Percentiles rank a stretch among this genome's conserved stretches.
phyloP scores from a whole-genome alignment of 2,888 invertebrate species.

The Troglohyphantes excavatus region DNA sequence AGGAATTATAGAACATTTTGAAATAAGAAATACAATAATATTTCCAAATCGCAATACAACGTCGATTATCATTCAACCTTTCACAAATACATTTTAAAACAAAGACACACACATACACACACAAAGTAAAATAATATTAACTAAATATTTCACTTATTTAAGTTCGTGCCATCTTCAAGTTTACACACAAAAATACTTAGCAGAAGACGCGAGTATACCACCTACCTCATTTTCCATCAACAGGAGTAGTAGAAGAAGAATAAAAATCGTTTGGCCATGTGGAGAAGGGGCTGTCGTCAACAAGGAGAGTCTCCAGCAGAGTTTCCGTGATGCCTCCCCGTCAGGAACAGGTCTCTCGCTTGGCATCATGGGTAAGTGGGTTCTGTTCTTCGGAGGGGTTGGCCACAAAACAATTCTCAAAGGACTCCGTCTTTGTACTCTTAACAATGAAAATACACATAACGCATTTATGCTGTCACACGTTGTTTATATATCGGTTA shows the following conservation, averaged over 20 bases:
- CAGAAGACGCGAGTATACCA: not conserved
- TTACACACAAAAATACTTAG: not conserved
- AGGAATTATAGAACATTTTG: no score
- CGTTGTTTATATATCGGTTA: no score
- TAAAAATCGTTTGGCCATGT: constrained; percentile 38
- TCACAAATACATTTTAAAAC: no score
- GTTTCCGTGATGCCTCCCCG: constrained; percentile 55
- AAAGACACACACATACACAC: no score
- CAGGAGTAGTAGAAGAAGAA: not conserved
- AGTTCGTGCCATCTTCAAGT: not conserved
- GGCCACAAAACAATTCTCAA: constrained; percentile 17
- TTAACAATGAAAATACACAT: no score
- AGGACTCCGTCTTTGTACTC: no score
- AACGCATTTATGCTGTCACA: no score
- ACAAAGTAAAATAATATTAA: not conserved
- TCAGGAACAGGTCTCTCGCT: constrained; percentile 58
- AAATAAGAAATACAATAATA: no score
- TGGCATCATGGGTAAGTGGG: constrained; percentile 64
- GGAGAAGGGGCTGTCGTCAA: constrained; percentile 34
- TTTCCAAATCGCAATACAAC: no score
- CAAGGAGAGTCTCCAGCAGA: constrained; percentile 47
- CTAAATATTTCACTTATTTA: not conserved
- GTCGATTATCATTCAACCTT: no score
- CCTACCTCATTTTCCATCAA: not conserved
- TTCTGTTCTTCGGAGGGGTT: constrained; percentile 18